Conservation (phyloP, 2,113 vertebrate species). For the Planiliza haematocheilus region DNA sequence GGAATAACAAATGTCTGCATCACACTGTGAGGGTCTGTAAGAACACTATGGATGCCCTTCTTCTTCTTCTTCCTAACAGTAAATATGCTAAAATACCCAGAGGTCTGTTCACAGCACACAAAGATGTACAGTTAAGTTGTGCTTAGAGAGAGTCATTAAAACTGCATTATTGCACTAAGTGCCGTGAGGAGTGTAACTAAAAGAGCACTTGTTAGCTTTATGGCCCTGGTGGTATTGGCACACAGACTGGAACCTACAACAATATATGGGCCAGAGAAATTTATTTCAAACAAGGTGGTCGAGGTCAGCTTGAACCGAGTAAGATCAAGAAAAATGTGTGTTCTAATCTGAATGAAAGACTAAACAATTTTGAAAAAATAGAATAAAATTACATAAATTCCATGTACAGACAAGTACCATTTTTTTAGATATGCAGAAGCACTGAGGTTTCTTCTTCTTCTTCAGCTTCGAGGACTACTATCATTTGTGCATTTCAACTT, state of each 20-base stretch:
- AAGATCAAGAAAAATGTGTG: neutral
- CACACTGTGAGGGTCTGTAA: slow-evolving; percentile 24
- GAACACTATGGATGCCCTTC: slow-evolving; percentile 21
- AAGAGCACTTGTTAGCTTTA: slow-evolving; percentile 70
- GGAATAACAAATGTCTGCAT: slow-evolving; percentile 13
- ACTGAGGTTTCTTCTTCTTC: no score
- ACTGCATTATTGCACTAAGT: slow-evolving; percentile 67
- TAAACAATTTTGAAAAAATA: neutral
- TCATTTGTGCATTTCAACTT: no score
- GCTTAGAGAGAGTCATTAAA: slow-evolving; percentile 64
- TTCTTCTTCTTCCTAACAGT: slow-evolving; percentile 23
- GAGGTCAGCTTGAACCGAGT: slow-evolving; percentile 17
- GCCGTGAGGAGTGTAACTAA: slow-evolving; percentile 63
- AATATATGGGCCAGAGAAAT: slow-evolving; percentile 24
- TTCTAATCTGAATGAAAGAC: slow-evolving; percentile 21
- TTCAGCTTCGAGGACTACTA: no score
- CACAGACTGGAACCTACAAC: slow-evolving; percentile 24
- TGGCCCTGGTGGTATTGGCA: slow-evolving; percentile 55
- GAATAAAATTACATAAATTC: neutral
- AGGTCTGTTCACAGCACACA: slow-evolving; percentile 45
- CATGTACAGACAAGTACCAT: neutral
- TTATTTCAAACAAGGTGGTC: slow-evolving; percentile 28
- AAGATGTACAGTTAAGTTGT: slow-evolving; percentile 54
- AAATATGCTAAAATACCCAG: slow-evolving; percentile 50
- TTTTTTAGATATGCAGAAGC: no score